These are phyloP conservation scores for Sesia apiformis DNA, from an alignment of 2,888 invertebrate species.

Conservation along the genomic window DNA sequence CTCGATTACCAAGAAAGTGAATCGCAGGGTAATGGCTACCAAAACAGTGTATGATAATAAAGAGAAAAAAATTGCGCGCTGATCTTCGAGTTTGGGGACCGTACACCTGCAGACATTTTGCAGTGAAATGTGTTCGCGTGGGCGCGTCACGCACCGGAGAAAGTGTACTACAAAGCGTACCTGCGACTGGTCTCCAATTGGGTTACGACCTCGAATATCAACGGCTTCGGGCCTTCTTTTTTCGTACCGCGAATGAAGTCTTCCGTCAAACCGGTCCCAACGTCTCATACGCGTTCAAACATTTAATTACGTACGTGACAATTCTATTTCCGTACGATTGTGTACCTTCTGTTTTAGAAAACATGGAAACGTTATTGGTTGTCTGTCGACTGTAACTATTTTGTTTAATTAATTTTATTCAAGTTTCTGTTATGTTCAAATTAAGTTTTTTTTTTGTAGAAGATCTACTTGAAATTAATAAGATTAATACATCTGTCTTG, in stretches of 20 bases:
- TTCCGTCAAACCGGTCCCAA: conserved; percentile 28
- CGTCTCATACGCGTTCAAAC: not conserved
- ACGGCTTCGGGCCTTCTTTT: conserved; percentile 48
- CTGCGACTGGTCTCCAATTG: conserved; percentile 64
- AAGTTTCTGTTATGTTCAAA: conserved; percentile 1
- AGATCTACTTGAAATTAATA: too few relatives aligned
- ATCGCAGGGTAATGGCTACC: not conserved
- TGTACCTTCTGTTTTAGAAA: conserved; percentile 18
- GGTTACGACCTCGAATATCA: conserved; percentile 67
- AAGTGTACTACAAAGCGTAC: conserved; percentile 67
- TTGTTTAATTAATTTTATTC: not conserved
- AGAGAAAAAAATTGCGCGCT: conserved; percentile 16
- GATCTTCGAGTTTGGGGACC: conserved; percentile 21
- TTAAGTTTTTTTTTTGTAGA: too few relatives aligned
- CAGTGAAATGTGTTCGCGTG: conserved; percentile 51
- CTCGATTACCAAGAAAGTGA: not conserved
- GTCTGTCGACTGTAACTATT: too few relatives aligned
- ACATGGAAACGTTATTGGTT: conserved; percentile 9
- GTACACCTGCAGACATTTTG: conserved; percentile 33
- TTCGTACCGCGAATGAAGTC: conserved; percentile 24
- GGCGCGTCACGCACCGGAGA: conserved; percentile 64
- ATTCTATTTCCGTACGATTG: conserved; percentile 13
- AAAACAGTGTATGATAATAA: conserved; percentile 10
- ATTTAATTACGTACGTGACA: not conserved
- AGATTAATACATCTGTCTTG: too few relatives aligned